Evolutionary conservation across 2,888 invertebrate species (phyloP).

Genomic region (Meghimatium bilineatum): DNA sequence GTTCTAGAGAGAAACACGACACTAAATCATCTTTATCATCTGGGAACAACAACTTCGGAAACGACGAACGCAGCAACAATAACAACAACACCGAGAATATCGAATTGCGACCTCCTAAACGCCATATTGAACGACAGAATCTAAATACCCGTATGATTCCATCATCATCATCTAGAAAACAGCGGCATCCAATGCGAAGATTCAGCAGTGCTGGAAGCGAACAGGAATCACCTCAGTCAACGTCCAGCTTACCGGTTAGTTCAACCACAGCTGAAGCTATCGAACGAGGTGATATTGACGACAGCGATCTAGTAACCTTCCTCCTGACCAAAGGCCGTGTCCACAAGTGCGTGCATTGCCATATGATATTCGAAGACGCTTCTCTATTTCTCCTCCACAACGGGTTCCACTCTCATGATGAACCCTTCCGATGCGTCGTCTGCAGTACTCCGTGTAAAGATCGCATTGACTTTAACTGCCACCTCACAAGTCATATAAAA

Average conservation of each 20-base stretch:
- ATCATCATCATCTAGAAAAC: slow-evolving; percentile 67
- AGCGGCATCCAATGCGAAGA: slow-evolving; percentile 70
- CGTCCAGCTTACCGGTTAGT: slow-evolving; percentile 50
- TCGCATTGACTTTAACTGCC: slow-evolving; percentile 72
- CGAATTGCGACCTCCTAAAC: slow-evolving; percentile 43
- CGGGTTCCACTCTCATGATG: slow-evolving; percentile 71
- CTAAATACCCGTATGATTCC: slow-evolving; percentile 68
- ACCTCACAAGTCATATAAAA: slow-evolving; percentile 73
- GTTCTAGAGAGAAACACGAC: slow-evolving; percentile 1
- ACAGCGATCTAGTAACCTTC: slow-evolving; percentile 64
- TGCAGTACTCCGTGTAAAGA: slow-evolving; percentile 68
- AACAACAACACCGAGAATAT: slow-evolving; percentile 42
- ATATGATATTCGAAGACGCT: slow-evolving; percentile 72
- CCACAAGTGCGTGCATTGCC: slow-evolving; percentile 71
- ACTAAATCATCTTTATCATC: not conserved
- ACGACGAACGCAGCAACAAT: slow-evolving; percentile 11
- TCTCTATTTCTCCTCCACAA: slow-evolving; percentile 71
- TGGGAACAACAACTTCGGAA: slow-evolving; percentile 33
- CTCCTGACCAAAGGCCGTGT: slow-evolving; percentile 67
- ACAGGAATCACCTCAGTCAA: slow-evolving; percentile 59
- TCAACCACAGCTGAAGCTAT: slow-evolving; percentile 46
- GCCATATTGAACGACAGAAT: slow-evolving; percentile 65
- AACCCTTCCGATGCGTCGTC: slow-evolving; percentile 71
- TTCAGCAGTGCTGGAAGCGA: slow-evolving; percentile 58
- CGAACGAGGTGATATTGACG: slow-evolving; percentile 57